Conservation (phyloP, 2,888 invertebrate genomes). For the Stomorhina lunata region DNA sequence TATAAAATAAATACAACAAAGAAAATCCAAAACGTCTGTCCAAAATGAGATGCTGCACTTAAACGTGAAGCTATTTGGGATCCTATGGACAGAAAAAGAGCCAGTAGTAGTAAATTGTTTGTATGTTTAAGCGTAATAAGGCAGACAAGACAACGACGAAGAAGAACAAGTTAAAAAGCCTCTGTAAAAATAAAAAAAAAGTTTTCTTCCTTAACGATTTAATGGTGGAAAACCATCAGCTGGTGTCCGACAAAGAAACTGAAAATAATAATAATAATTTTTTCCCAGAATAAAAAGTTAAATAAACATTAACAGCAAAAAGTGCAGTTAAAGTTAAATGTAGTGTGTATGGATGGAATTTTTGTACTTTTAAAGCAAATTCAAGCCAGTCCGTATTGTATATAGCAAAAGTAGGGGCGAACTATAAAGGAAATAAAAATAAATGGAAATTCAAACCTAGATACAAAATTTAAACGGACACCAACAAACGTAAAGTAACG, state of each 20-base stretch:
- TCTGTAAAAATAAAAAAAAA: background rate
- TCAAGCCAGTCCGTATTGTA: no score
- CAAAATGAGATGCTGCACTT: constrained; percentile 14
- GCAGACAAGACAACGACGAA: constrained; percentile 48
- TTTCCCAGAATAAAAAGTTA: constrained; percentile 13
- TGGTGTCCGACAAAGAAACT: constrained; percentile 52
- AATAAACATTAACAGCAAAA: constrained; percentile 20
- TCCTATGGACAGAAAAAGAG: background rate
- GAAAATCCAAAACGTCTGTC: background rate
- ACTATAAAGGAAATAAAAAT: background rate
- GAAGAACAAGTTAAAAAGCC: constrained; percentile 11
- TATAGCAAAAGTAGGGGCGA: no score
- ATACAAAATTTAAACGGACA: background rate
- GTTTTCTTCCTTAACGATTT: constrained; percentile 22
- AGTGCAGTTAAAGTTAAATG: constrained; percentile 28
- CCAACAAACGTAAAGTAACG: background rate
- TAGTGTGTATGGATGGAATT: constrained; percentile 16
- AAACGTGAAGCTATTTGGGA: background rate
- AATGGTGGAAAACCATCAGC: constrained; percentile 58
- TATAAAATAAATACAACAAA: constrained; percentile 12
- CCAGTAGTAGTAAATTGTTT: background rate
- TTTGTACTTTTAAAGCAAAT: background rate
- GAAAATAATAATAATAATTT: background rate
- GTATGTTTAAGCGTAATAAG: constrained; percentile 3
- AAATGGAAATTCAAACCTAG: background rate